Conservation (phyloP, 1,140 invertebrate species). For the Drosophila littoralis region DNA sequence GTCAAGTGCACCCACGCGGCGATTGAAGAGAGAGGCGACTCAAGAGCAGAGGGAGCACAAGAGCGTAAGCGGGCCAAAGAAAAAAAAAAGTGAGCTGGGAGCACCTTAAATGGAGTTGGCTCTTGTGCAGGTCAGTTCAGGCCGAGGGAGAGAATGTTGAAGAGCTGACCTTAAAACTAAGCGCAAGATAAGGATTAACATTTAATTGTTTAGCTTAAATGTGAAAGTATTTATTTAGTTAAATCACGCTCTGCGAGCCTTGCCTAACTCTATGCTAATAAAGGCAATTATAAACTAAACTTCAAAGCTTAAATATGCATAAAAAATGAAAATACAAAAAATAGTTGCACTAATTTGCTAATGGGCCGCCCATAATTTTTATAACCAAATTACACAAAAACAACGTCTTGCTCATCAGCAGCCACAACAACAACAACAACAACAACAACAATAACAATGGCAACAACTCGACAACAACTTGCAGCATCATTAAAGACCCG, state of each 20-base stretch:
- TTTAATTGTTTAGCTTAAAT: not conserved
- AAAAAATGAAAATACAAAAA: slow-evolving; percentile 37
- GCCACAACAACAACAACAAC: slow-evolving; percentile 11
- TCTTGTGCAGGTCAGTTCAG: not conserved
- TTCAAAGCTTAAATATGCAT: slow-evolving; percentile 19
- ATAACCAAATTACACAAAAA: slow-evolving; percentile 64
- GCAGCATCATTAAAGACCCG: slow-evolving; percentile 47
- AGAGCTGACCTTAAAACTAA: slow-evolving; percentile 7
- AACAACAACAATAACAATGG: not conserved
- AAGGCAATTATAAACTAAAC: slow-evolving; percentile 24
- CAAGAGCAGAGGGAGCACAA: not conserved
- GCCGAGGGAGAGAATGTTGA: not conserved
- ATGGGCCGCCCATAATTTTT: slow-evolving; percentile 57
- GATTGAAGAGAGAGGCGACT: slow-evolving; percentile 18
- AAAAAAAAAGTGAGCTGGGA: not conserved
- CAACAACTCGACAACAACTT: slow-evolving; percentile 5
- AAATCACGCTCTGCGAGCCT: not conserved
- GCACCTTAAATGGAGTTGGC: slow-evolving; percentile 8
- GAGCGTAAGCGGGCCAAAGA: not conserved
- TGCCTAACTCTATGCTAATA: slow-evolving; percentile 5
- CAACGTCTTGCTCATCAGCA: slow-evolving; percentile 50
- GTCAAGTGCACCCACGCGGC: slow-evolving; percentile 66
- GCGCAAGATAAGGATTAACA: slow-evolving; percentile 1
- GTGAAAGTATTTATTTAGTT: not conserved
- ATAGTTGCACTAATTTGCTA: slow-evolving; percentile 78